Percentiles rank a stretch among this genome's conserved stretches.
These are phyloP conservation scores for Selene dorsalis DNA, from an alignment of 2,797 vertebrate genomes.

Conservation along the genomic window DNA sequence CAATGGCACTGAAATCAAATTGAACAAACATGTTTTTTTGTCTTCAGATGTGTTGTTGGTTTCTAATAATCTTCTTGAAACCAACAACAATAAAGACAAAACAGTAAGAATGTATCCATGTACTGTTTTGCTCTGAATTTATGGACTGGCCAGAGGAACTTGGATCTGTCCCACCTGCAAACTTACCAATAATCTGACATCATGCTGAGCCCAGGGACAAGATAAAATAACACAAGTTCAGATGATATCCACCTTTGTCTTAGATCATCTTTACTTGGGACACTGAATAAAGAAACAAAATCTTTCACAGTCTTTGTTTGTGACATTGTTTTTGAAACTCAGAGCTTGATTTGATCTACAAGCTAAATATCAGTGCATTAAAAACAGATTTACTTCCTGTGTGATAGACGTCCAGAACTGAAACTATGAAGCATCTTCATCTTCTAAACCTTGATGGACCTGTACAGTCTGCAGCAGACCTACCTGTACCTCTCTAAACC, in stretches of 20 bases:
- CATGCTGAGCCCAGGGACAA: background rate
- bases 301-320: background rate
- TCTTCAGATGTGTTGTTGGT: too few species aligned
- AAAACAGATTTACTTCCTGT: background rate
- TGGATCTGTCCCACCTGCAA: background rate
- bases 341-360: background rate
- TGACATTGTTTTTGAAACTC: background rate
- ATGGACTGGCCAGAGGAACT: background rate
- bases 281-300: background rate
- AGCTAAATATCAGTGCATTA: background rate
- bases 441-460: constrained; percentile 13
- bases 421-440: background rate
- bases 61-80: background rate
- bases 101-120: background rate
- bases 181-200: background rate
- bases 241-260: background rate
- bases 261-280: background rate
- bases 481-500: constrained; percentile 41
- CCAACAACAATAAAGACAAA: background rate
- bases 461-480: constrained; percentile 29
- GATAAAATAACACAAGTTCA: background rate
- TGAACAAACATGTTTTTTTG: too few species aligned
- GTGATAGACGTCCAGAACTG: background rate
- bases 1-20: background rate
- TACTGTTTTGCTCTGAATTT: background rate